Base-by-base conservation (phyloP, 2,888 invertebrate species). In the Cryptus armator region DNA sequence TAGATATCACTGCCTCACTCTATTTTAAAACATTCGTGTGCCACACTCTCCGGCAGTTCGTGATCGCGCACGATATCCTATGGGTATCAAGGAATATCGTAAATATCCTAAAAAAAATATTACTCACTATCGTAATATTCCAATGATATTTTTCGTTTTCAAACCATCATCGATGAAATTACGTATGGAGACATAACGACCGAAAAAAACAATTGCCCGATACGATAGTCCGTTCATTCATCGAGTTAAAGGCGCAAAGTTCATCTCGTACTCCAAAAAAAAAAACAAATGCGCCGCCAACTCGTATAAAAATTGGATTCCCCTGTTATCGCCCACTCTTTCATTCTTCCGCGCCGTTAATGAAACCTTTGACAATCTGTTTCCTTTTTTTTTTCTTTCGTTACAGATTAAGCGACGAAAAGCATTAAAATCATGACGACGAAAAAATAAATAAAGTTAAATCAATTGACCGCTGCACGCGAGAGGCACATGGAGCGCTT, bases 1-100 rank as follows among this genome's bases (percentile, higher is more conserved):
- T 92, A 91, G 92, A 90, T 78, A 86, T 86, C 89, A 81, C 75
- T 64, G 87, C 84, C 86, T 89, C 87, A 86, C 88, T 90, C 92
- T 92, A 92, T 92, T 92, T 92, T 91, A 85, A 90, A 90, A 91
- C 91, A 77, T 79, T 79, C 78, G 79, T 82, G 78, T 46, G 51
- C 67, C 14, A 14, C 78, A 46, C 53, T 56, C 77, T 64, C 24
- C 81, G 66, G 32, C 68, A 64, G 62, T 71, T 9, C 76, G 71
- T n/a, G 37, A 78, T 59, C 59, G 71, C 43, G 67, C 12, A 43
- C 16, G 56, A n/a, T 75, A 10, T 66, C 75, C 66, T 16, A 75
- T 75, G 66, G 37, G 64, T 48, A 16, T 64, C 64, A 9, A 53
- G 53, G 7, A 53, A 19, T 51, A 46, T 59, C 14, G 29, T 44